These are phyloP conservation scores for Dreissena polymorpha DNA, from an alignment of 1,140 invertebrate species.

Conservation along the genomic window DNA sequence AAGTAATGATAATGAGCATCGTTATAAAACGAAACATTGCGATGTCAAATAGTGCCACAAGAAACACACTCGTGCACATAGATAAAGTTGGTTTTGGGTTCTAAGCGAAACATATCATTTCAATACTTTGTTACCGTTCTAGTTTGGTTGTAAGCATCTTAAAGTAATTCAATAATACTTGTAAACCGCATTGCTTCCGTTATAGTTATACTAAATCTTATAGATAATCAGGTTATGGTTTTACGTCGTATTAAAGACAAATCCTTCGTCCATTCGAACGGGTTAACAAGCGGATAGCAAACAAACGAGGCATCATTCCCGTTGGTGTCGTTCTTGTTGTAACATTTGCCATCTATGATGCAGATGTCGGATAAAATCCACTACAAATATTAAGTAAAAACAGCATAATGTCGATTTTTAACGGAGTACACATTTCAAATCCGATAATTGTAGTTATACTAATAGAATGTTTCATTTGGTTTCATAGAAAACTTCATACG, in stretches of 20 bases:
- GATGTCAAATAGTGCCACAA: neutral
- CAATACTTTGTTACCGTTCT: neutral
- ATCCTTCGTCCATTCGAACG: neutral
- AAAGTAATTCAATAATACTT: neutral
- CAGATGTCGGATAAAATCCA: neutral
- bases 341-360: neutral
- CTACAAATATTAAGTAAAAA: no score
- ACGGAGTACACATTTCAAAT: no score
- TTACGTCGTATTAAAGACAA: neutral
- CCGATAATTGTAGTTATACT: no score
- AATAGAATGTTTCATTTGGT: no score
- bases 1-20: neutral
- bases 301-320: neutral
- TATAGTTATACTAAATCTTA: neutral
- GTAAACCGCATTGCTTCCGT: neutral
- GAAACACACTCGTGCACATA: neutral
- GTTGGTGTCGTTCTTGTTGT: neutral
- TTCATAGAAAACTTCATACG: no score
- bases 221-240: neutral
- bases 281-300: neutral
- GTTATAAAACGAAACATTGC: neutral
- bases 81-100: neutral
- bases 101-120: neutral
- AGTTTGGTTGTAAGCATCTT: neutral
- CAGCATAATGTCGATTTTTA: no score